Conservation (phyloP, 2,797 vertebrate species). For the Apogon hyalosoma region DNA sequence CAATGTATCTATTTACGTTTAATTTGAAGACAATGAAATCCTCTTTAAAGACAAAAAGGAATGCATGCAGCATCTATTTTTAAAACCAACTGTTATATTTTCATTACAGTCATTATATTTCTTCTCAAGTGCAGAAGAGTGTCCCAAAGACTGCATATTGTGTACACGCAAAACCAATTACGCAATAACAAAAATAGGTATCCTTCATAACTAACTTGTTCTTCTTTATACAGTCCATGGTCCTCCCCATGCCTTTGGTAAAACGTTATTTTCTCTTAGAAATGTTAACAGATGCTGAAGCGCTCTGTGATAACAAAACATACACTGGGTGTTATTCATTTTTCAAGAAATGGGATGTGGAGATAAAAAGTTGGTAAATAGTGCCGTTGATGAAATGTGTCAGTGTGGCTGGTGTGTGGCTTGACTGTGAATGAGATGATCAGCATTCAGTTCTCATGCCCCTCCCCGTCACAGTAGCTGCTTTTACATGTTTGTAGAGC, state of each 20-base stretch:
- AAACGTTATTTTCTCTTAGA: constrained; percentile 29
- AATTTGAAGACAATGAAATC: constrained; percentile 38
- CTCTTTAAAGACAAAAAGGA: constrained; percentile 34
- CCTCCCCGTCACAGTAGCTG: constrained; percentile 70
- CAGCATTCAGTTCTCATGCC: constrained; percentile 72
- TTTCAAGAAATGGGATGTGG: constrained; percentile 29
- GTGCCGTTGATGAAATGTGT: constrained; percentile 68
- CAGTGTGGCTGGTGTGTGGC: constrained; percentile 50
- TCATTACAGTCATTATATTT: constrained; percentile 32
- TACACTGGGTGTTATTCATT: constrained; percentile 35
- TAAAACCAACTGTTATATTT: constrained; percentile 48
- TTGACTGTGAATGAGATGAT: constrained; percentile 72
- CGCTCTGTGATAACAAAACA: constrained; percentile 12
- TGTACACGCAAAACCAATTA: constrained; percentile 21
- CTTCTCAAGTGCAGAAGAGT: constrained; percentile 50
- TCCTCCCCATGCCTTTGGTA: constrained; percentile 8
- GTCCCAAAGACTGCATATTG: constrained; percentile 27
- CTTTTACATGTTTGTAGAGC: constrained; percentile 77
- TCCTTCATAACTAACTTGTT: constrained; percentile 19
- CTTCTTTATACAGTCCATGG: neutral
- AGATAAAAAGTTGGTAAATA: constrained; percentile 63
- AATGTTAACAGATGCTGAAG: constrained; percentile 7
- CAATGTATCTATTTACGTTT: constrained; percentile 41
- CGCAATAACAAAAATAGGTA: constrained; percentile 19
- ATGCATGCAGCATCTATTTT: constrained; percentile 47